Conservation (phyloP, 2,113 vertebrate genomes). For the Nothoprocta perdicaria region DNA sequence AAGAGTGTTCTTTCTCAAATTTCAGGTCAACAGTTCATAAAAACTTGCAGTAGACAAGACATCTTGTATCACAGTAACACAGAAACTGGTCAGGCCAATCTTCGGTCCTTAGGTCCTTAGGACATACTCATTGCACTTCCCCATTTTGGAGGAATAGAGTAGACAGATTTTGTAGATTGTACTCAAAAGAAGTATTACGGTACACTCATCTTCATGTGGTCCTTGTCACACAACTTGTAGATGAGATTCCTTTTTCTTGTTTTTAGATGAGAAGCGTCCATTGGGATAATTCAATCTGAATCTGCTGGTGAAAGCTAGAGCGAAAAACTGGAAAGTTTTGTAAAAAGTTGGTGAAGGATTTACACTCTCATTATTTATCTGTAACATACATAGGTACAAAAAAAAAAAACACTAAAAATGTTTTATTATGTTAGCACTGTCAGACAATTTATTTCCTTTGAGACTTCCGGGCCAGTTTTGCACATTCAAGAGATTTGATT, state of each 20-base stretch:
- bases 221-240: neutral
- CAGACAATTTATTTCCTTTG: neutral
- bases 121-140: neutral
- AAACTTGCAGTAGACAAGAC: neutral
- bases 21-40: slow-evolving; percentile 16
- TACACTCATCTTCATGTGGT: neutral
- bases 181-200: neutral
- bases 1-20: neutral
- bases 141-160: neutral
- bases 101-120: neutral
- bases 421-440: neutral
- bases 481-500: neutral
- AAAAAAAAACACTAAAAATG: neutral
- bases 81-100: neutral
- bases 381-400: fast-evolving
- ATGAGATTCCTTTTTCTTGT: neutral
- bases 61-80: neutral
- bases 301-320: neutral
- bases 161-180: neutral
- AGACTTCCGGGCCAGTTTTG: neutral
- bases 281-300: fast-evolving
- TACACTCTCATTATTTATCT: neutral
- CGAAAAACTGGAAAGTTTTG: neutral
- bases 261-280: neutral
- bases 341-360: neutral